Evolutionary conservation across 1,140 invertebrate species (phyloP).

Genomic region (Hyles vespertilio): DNA sequence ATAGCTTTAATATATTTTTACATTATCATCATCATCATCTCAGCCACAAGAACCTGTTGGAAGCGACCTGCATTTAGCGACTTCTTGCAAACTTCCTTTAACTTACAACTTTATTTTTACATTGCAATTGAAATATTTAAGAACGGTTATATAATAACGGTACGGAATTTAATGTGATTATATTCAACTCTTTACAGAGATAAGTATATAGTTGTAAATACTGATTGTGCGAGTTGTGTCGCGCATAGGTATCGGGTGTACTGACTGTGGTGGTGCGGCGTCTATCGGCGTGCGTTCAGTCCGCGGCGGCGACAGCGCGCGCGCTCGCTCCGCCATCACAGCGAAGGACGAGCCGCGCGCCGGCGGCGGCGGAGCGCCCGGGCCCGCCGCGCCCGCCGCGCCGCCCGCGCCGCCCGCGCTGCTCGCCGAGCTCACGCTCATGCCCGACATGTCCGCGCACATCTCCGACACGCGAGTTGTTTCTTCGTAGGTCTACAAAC

Average conservation of each 20-base stretch:
- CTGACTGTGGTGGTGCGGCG: slow-evolving; percentile 4
- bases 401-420: slow-evolving; percentile 22
- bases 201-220: too few relatives aligned
- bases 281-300: slow-evolving; percentile 15
- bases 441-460: slow-evolving; percentile 1
- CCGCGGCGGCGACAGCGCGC: slow-evolving; percentile 58
- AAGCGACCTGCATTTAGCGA: too few relatives aligned
- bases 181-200: too few relatives aligned
- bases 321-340: slow-evolving; percentile 82
- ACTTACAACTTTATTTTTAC: too few relatives aligned
- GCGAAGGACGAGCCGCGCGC: slow-evolving; percentile 89
- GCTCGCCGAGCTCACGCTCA: neutral
- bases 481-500: neutral
- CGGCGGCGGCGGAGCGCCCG: slow-evolving; percentile 81
- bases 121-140: too few relatives aligned
- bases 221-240: too few relatives aligned
- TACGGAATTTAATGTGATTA: too few relatives aligned
- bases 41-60: too few relatives aligned
- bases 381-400: slow-evolving; percentile 12
- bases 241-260: neutral
- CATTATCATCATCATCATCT: too few relatives aligned
- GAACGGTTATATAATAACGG: too few relatives aligned
- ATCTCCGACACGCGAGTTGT: slow-evolving; percentile 26
- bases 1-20: too few relatives aligned
- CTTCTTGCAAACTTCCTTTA: too few relatives aligned